Percentiles rank a stretch among this genome's conserved stretches.
Conservation (phyloP, 1,140 invertebrate genomes). For the Reticulitermes speratus region DNA sequence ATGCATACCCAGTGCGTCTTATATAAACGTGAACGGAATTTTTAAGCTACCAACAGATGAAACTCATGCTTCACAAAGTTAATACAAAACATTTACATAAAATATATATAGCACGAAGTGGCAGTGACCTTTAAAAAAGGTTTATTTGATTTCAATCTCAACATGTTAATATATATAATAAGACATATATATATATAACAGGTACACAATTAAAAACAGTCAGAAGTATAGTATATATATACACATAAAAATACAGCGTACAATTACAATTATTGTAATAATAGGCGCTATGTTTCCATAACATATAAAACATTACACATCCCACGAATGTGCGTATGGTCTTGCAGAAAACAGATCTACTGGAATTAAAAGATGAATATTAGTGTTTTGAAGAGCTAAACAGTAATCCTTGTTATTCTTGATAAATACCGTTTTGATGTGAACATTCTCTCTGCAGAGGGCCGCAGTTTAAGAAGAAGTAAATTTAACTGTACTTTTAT, state of each 20-base stretch:
- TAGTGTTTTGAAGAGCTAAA: background rate
- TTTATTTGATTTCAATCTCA: conserved; percentile 19
- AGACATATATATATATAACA: background rate
- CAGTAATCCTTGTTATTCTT: too few relatives aligned
- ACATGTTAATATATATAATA: background rate
- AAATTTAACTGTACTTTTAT: too few relatives aligned
- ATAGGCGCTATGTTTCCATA: background rate
- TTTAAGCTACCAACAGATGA: too few relatives aligned
- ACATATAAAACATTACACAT: background rate
- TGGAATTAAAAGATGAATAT: background rate
- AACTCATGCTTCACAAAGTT: too few relatives aligned
- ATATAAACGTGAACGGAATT: too few relatives aligned
- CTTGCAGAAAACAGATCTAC: background rate
- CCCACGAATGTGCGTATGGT: background rate
- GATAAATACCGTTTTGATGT: too few relatives aligned
- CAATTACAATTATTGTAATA: background rate
- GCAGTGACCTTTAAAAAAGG: background rate
- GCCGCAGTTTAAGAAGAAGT: too few relatives aligned
- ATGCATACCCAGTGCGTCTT: too few relatives aligned
- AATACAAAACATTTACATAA: too few relatives aligned
- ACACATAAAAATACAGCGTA: background rate
- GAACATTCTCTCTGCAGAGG: too few relatives aligned
- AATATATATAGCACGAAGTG: background rate
- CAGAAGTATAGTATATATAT: background rate
- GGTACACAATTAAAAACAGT: conserved; percentile 19